phyloP scores from a whole-genome alignment of 1,140 invertebrate genomes.

The Panagrolaimus sp. region DNA sequence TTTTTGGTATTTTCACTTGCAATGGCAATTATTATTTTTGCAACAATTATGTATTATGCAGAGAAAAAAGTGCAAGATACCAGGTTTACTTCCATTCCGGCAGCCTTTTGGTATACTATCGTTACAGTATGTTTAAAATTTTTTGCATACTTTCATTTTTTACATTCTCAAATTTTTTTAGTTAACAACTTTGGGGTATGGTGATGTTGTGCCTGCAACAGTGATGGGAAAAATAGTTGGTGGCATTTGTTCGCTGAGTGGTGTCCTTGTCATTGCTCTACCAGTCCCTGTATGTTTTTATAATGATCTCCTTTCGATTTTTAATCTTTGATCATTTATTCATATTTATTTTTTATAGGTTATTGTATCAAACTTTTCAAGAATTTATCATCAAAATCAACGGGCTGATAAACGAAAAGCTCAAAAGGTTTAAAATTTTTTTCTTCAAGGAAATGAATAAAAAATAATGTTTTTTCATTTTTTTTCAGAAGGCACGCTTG shows the following conservation, averaged over 20 bases:
- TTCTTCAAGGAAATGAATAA: neutral
- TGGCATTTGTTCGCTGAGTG: slow-evolving; percentile 93
- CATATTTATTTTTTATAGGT: slow-evolving; percentile 63
- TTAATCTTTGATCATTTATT: neutral
- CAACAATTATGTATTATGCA: slow-evolving; percentile 98
- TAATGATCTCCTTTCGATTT: no score
- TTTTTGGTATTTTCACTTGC: slow-evolving; percentile 97
- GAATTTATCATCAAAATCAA: slow-evolving; percentile 99
- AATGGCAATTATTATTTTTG: slow-evolving; percentile 99
- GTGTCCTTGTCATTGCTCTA: slow-evolving; percentile 96
- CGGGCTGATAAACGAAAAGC: slow-evolving; percentile 97
- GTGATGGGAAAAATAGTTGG: slow-evolving; percentile 86
- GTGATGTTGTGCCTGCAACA: slow-evolving; percentile 98
- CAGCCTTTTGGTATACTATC: slow-evolving; percentile 99
- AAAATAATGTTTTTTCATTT: slow-evolving; percentile 44
- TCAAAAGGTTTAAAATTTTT: slow-evolving; percentile 75
- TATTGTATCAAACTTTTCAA: slow-evolving; percentile 99
- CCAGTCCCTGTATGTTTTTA: slow-evolving; percentile 72
- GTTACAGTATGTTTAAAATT: slow-evolving; percentile 72
- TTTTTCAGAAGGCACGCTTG: slow-evolving; percentile 87
- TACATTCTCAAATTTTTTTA: slow-evolving; percentile 14
- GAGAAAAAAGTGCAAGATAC: slow-evolving; percentile 79
- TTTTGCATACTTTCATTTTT: neutral
- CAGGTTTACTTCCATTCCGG: slow-evolving; percentile 95
- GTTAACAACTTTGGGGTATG: slow-evolving; percentile 88